Percentiles rank a stretch among this genome's conserved stretches.
Conservation (phyloP, 2,888 invertebrate species). For the Torymus texanus region DNA sequence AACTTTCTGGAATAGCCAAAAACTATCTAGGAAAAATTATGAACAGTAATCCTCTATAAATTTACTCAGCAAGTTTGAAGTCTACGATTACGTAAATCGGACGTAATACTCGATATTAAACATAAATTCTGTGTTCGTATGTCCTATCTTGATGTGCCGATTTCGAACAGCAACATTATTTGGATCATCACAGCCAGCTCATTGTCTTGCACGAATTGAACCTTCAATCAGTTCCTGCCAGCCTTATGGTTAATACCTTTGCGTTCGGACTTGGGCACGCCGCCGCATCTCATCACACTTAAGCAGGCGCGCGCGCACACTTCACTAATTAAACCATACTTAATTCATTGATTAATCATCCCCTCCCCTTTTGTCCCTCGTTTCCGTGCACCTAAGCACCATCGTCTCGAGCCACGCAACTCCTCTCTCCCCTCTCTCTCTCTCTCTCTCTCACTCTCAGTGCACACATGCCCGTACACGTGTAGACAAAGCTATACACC, state of each 20-base stretch:
- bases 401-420: too few species aligned
- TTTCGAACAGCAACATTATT: too few species aligned
- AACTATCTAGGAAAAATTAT: too few species aligned
- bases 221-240: neutral
- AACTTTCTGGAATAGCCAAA: too few species aligned
- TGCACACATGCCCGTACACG: neutral
- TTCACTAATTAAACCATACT: conserved; percentile 37
- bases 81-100: too few species aligned
- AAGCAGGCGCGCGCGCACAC: neutral
- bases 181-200: neutral
- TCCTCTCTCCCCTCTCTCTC: too few species aligned
- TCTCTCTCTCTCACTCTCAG: too few species aligned
- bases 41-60: too few species aligned
- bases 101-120: too few species aligned
- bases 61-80: too few species aligned
- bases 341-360: conserved; percentile 43
- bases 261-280: neutral
- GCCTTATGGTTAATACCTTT: neutral
- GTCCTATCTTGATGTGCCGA: too few species aligned
- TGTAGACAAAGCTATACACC: neutral
- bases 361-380: neutral
- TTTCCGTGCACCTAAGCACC: neutral
- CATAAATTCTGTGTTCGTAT: too few species aligned
- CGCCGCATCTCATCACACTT: neutral
- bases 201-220: neutral